A percentile compares a stretch with the other conserved stretches of the same genome.
Evolutionary conservation across 2,113 vertebrate genomes (phyloP).

Genomic region (Polypterus bichir): DNA sequence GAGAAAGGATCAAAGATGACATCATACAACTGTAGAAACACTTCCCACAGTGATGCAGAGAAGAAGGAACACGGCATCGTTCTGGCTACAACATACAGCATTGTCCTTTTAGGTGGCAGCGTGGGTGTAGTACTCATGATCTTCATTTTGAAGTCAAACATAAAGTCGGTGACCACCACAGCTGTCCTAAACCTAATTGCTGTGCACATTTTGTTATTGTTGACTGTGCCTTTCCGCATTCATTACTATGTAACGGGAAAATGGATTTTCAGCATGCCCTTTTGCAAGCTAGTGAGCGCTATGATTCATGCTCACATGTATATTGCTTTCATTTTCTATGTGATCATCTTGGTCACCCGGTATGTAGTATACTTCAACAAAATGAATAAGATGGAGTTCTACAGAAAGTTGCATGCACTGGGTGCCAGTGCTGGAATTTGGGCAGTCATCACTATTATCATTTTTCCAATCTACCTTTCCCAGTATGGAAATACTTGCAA

Average conservation of each 20-base stretch:
- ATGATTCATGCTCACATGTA: slow-evolving; percentile 88
- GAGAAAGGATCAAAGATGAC: too few relatives aligned
- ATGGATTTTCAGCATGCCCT: slow-evolving; percentile 35
- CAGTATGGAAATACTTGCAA: slow-evolving; percentile 39
- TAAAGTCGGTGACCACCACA: slow-evolving; percentile 61
- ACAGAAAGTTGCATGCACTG: slow-evolving; percentile 54
- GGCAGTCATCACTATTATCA: slow-evolving; percentile 41
- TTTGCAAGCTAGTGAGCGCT: slow-evolving; percentile 65
- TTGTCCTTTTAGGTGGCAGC: slow-evolving; percentile 53
- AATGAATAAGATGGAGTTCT: slow-evolving; percentile 48
- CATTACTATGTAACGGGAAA: slow-evolving; percentile 39
- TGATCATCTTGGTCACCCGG: slow-evolving; percentile 60
- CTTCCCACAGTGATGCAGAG: too few relatives aligned
- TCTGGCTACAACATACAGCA: slow-evolving; percentile 44
- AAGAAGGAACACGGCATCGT: neutral
- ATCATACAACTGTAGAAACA: too few relatives aligned
- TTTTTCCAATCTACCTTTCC: slow-evolving; percentile 29
- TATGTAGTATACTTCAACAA: slow-evolving; percentile 58
- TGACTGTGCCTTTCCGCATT: slow-evolving; percentile 77
- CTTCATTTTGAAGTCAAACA: slow-evolving; percentile 58
- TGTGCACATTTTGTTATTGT: slow-evolving; percentile 65
- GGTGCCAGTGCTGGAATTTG: slow-evolving; percentile 49
- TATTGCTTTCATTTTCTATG: slow-evolving; percentile 71
- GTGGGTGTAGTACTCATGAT: slow-evolving; percentile 50
- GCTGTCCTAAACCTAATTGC: slow-evolving; percentile 71